phyloP scores from a whole-genome alignment of 2,113 vertebrate genomes.

The Odocoileus virginianus region DNA sequence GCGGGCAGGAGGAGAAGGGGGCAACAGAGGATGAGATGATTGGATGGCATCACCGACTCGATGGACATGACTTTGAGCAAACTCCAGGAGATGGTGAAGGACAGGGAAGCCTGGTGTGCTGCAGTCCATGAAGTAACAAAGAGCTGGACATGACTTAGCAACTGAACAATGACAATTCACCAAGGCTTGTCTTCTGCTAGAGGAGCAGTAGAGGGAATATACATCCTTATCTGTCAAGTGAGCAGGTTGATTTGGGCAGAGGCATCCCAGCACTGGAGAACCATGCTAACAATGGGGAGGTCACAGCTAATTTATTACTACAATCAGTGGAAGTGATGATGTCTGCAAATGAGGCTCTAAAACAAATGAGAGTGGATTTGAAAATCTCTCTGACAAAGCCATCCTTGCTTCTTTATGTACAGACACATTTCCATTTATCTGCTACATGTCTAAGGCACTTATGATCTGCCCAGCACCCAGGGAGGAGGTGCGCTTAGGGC shows the following conservation, averaged over 20 bases:
- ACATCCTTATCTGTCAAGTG: background rate
- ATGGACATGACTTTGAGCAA: background rate
- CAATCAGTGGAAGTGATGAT: background rate
- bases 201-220: background rate
- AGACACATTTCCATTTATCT: background rate
- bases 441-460: background rate
- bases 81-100: background rate
- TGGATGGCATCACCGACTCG: background rate
- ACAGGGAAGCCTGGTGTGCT: background rate
- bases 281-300: accelerated
- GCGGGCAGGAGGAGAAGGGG: background rate
- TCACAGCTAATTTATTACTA: background rate
- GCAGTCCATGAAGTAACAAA: background rate
- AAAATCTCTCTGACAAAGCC: background rate
- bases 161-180: background rate
- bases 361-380: background rate
- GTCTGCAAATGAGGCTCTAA: background rate
- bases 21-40: background rate
- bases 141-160: background rate
- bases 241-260: background rate
- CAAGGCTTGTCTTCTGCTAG: background rate
- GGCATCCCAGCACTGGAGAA: background rate
- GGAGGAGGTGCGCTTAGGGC: background rate
- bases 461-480: accelerated
- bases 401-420: background rate